Conservation (phyloP, 1,140 invertebrate genomes). For the Drosophila tropicalis region DNA sequence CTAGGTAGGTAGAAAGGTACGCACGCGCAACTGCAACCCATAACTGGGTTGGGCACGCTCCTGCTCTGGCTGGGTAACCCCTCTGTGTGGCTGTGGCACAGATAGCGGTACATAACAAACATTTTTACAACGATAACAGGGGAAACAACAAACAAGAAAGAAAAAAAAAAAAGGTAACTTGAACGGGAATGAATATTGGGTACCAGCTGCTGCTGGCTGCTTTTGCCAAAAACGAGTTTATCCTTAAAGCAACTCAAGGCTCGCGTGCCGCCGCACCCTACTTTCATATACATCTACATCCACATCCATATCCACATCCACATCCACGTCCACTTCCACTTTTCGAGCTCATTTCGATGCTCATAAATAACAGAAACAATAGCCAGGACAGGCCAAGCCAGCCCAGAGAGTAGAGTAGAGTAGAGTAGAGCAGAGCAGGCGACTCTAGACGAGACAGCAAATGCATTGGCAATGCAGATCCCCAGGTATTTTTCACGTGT, state of each 20-base stretch:
- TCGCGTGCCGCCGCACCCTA: slow-evolving; percentile 46
- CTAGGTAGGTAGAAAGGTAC: slow-evolving; percentile 22
- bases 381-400: slow-evolving; percentile 10
- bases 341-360: slow-evolving; percentile 65
- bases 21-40: slow-evolving; percentile 54
- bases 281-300: neutral
- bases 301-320: slow-evolving; percentile 18
- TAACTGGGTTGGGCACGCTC: slow-evolving; percentile 59
- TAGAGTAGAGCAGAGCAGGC: neutral
- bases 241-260: slow-evolving; percentile 53
- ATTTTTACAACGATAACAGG: slow-evolving; percentile 2
- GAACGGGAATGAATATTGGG: slow-evolving; percentile 6
- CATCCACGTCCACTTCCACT: slow-evolving; percentile 19
- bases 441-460: slow-evolving; percentile 2
- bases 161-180: neutral
- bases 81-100: slow-evolving; percentile 25
- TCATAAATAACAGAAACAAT: slow-evolving; percentile 73
- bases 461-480: slow-evolving; percentile 73
- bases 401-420: neutral
- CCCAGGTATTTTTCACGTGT: slow-evolving; percentile 96
- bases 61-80: slow-evolving; percentile 28
- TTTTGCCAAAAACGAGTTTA: slow-evolving; percentile 74
- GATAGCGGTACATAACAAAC: slow-evolving; percentile 42
- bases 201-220: slow-evolving; percentile 45
- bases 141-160: neutral